A percentile compares a stretch with the other conserved stretches of the same genome.
Conservation (phyloP, 2,888 invertebrate genomes). For the Cancer borealis region DNA sequence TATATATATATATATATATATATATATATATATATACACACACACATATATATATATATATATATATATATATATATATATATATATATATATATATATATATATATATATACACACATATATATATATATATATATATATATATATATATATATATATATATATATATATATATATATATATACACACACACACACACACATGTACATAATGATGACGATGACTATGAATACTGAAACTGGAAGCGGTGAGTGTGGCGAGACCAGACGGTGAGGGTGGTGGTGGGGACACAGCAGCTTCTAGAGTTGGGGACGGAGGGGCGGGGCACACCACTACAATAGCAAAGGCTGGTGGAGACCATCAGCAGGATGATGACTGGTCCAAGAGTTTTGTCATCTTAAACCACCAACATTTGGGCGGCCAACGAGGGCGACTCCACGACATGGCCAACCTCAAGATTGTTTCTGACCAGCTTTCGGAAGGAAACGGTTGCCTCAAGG, state of each 20-base stretch:
- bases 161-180: constrained; percentile 50
- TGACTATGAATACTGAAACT: neutral
- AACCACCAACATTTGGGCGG: neutral
- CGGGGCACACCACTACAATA: neutral
- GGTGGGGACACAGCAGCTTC: neutral
- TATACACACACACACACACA: neutral
- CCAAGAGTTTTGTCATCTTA: neutral
- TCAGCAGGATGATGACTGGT: neutral
- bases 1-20: neutral
- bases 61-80: no score
- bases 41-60: neutral
- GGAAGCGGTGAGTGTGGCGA: neutral
- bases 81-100: constrained; percentile 51
- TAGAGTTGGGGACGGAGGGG: neutral
- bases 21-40: neutral
- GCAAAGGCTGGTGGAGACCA: neutral
- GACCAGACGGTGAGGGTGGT: neutral
- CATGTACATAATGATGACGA: constrained; percentile 1
- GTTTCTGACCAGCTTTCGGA: neutral
- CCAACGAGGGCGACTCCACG: neutral
- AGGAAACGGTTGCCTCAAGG: neutral
- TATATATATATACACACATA: neutral
- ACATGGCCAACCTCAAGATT: neutral
- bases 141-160: constrained; percentile 55
- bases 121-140: constrained; percentile 43